Evolutionary conservation across 2,888 invertebrate species (phyloP).

Genomic region (Sialis lutaria): DNA sequence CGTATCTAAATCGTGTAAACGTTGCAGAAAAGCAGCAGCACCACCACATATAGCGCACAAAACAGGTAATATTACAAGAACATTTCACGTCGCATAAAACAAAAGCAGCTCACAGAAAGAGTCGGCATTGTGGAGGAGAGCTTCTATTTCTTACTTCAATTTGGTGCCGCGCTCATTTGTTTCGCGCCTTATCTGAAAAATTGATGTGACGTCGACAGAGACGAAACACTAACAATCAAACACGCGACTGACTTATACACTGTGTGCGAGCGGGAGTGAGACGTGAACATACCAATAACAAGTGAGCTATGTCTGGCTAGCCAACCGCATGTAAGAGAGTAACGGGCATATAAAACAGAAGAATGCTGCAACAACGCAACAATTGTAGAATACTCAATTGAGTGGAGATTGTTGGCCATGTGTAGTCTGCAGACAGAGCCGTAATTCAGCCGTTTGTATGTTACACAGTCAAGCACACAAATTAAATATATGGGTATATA

Average conservation of each 20-base stretch:
- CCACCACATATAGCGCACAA: too few species aligned
- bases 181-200: constrained; percentile 29
- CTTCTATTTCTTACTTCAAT: constrained; percentile 31
- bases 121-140: not conserved
- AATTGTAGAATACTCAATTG: constrained; percentile 24
- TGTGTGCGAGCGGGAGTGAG: not conserved
- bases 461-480: too few species aligned
- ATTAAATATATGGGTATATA: too few species aligned
- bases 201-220: constrained; percentile 30
- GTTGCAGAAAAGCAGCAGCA: too few species aligned
- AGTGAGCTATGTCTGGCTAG: too few species aligned
- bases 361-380: constrained; percentile 17
- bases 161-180: constrained; percentile 29
- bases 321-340: constrained; percentile 22
- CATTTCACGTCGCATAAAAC: constrained; percentile 27
- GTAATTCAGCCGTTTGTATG: not conserved
- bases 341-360: constrained; percentile 22
- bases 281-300: not conserved
- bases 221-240: constrained; percentile 24
- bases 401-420: constrained; percentile 6
- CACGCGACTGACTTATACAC: not conserved
- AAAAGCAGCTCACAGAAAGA: constrained; percentile 15
- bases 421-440: not conserved
- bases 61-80: too few species aligned
- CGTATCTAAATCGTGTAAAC: too few species aligned